phyloP scores from a whole-genome alignment of 92 coral and sea anemone genomes.

The Desmophyllum pertusum region DNA sequence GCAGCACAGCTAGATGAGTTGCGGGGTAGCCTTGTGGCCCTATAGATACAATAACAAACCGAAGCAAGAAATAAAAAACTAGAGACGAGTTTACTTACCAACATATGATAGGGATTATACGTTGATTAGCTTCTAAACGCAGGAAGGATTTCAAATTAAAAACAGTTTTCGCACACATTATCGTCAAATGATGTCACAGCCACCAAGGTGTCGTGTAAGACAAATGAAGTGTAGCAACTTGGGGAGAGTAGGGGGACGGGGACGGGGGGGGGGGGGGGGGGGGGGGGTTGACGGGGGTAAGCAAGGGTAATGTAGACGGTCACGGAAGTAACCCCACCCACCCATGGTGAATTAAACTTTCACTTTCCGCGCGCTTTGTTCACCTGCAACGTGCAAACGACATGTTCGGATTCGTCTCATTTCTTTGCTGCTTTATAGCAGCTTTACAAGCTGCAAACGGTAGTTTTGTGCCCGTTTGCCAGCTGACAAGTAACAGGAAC shows the following conservation, averaged over 20 bases:
- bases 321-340: neutral
- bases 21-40: too few relatives aligned
- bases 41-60: too few relatives aligned
- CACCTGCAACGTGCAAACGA: too few relatives aligned
- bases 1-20: too few relatives aligned
- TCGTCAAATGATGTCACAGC: conserved; percentile 1
- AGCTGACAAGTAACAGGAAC: conserved; percentile 14
- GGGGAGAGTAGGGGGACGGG: too few relatives aligned
- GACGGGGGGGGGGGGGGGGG: neutral
- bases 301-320: neutral
- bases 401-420: neutral
- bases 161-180: neutral
- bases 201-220: neutral
- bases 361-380: neutral
- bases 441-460: conserved; percentile 31
- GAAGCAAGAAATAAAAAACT: neutral
- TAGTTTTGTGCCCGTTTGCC: conserved; percentile 54
- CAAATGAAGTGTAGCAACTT: neutral
- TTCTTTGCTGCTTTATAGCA: conserved; percentile 1
- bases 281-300: neutral
- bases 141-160: too few relatives aligned
- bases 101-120: neutral
- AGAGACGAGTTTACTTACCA: neutral
- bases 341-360: neutral
- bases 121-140: neutral